phyloP scores from a whole-genome alignment of 1,140 invertebrate genomes.

The Magallana ariakensis region DNA sequence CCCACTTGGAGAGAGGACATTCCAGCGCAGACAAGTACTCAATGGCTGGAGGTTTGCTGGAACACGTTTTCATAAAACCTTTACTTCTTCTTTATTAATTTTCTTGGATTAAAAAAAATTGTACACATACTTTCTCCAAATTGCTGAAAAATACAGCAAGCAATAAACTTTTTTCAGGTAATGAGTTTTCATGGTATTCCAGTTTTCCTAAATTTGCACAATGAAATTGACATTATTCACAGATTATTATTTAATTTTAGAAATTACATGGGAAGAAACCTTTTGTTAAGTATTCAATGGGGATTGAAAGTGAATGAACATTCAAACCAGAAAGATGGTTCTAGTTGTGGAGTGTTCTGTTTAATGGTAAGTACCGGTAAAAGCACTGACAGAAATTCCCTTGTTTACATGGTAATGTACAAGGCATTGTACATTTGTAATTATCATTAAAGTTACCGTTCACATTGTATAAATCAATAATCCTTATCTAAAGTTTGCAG shows the following conservation, averaged over 20 bases:
- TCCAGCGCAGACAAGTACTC: conserved; percentile 14
- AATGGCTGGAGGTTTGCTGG: conserved; percentile 5
- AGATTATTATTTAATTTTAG: neutral
- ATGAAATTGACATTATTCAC: neutral
- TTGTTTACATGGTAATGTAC: neutral
- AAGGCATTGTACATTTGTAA: neutral
- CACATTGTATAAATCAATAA: neutral
- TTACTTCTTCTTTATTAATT: neutral
- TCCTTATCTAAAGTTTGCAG: conserved; percentile 20
- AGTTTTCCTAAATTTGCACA: neutral
- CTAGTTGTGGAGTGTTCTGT: conserved; percentile 1
- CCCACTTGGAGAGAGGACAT: neutral
- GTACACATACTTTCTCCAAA: too few relatives aligned
- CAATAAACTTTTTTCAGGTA: neutral
- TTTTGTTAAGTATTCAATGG: neutral
- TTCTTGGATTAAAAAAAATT: neutral
- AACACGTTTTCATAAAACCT: neutral
- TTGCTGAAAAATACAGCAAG: too few relatives aligned
- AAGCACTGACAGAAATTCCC: neutral
- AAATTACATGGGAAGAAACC: conserved; percentile 25
- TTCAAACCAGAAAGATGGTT: conserved; percentile 3
- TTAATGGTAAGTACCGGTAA: neutral
- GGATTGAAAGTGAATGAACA: neutral
- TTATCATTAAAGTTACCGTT: neutral
- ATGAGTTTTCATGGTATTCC: neutral